phyloP scores from a whole-genome alignment of 35 echinoderm and acorn worm genomes.

The Amphiura filiformis region DNA sequence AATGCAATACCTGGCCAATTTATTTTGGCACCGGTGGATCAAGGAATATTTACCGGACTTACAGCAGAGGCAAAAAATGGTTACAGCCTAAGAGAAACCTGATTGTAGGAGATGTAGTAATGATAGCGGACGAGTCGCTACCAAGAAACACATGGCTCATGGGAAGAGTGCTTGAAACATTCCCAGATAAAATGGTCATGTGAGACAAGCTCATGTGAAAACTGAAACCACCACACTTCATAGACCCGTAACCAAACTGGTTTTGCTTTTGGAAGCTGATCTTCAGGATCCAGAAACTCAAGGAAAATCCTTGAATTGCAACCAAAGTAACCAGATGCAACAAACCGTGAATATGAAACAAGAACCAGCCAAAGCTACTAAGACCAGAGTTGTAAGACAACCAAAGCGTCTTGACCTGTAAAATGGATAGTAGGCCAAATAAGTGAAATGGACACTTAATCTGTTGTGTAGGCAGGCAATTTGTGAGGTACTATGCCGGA shows the following conservation, averaged over 20 bases:
- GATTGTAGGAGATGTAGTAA: slow-evolving; percentile 34
- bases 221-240: slow-evolving; percentile 3
- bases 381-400: not conserved
- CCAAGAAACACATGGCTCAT: slow-evolving; percentile 17
- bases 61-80: slow-evolving; percentile 45
- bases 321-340: not conserved
- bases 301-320: not conserved
- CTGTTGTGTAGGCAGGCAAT: not conserved
- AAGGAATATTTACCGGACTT: slow-evolving; percentile 26
- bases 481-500: too few species aligned
- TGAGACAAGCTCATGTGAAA: not conserved
- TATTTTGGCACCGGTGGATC: slow-evolving; percentile 50
- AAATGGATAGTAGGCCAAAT: not conserved
- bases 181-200: not conserved
- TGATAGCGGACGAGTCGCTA: slow-evolving; percentile 28
- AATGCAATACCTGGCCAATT: slow-evolving; percentile 37
- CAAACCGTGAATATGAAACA: not conserved
- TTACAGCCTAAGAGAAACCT: slow-evolving; percentile 24
- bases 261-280: not conserved
- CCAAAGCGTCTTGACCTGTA: slow-evolving; percentile 2
- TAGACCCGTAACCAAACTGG: slow-evolving; percentile 14
- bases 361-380: not conserved
- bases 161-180: slow-evolving; percentile 26
- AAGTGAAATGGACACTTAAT: not conserved
- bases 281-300: not conserved